Conservation (phyloP, 2,888 invertebrate species). For the Abrostola triplasia region DNA sequence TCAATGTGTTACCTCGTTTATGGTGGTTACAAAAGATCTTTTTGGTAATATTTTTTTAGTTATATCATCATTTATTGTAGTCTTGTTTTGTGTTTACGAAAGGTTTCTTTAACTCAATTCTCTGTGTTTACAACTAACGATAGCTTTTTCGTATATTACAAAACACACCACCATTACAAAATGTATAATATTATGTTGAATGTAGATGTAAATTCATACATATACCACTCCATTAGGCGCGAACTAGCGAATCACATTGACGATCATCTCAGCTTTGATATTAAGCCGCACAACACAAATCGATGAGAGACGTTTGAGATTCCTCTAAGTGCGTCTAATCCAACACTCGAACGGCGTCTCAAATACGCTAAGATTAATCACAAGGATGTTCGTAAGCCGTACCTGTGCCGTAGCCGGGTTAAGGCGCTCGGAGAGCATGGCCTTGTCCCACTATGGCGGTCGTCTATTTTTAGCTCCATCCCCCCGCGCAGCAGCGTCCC, state of each 20-base stretch:
- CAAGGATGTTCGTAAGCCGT: slow-evolving; percentile 77
- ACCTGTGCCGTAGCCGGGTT: slow-evolving; percentile 69
- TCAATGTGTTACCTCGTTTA: no score
- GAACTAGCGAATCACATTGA: slow-evolving; percentile 17
- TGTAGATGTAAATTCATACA: no score
- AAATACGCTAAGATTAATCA: slow-evolving; percentile 80
- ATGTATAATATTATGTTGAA: no score
- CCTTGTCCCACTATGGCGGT: slow-evolving; percentile 83
- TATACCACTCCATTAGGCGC: slow-evolving; percentile 1
- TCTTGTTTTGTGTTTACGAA: no score
- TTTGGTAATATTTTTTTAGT: no score
- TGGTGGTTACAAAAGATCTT: no score
- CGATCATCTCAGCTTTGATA: slow-evolving; percentile 35
- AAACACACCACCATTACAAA: no score
- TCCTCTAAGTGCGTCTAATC: slow-evolving; percentile 71
- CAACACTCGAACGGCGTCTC: slow-evolving; percentile 66
- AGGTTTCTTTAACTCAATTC: no score
- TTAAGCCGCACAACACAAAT: slow-evolving; percentile 51
- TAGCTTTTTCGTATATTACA: no score
- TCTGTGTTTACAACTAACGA: no score
- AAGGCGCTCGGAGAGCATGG: slow-evolving; percentile 71
- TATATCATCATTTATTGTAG: no score
- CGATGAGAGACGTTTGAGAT: slow-evolving; percentile 64
- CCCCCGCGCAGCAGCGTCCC: slow-evolving; percentile 59
- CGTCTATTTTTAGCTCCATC: slow-evolving; percentile 81